These are phyloP conservation scores for Apodemia zela DNA, from an alignment of 2,888 invertebrate species.

Conservation along the genomic window DNA sequence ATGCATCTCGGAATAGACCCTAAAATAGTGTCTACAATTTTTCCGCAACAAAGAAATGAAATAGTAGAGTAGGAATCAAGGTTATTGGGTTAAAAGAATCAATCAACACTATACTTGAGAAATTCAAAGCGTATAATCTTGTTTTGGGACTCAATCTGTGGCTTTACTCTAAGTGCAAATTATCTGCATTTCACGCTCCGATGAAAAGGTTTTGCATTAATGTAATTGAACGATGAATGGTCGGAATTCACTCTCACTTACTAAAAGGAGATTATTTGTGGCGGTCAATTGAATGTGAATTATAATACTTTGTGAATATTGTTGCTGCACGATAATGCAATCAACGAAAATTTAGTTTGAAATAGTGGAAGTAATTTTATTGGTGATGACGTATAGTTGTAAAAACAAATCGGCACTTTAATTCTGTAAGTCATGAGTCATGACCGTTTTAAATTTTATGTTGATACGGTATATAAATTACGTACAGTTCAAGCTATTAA, in stretches of 20 bases:
- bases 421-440: background rate
- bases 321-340: constrained; percentile 2
- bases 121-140: constrained; percentile 17
- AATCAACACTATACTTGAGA: constrained; percentile 13
- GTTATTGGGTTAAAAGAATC: constrained; percentile 22
- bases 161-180: constrained; percentile 19
- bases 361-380: background rate
- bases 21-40: constrained; percentile 5
- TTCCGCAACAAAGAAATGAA: constrained; percentile 6
- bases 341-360: background rate
- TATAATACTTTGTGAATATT: constrained; percentile 4
- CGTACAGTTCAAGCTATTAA: background rate
- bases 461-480: background rate
- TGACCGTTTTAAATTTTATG: background rate
- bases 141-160: constrained; percentile 19
- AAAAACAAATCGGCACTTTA: background rate
- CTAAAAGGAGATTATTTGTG: constrained; percentile 30
- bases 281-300: constrained; percentile 31
- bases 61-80: constrained; percentile 20
- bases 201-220: constrained; percentile 20
- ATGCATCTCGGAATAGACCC: background rate
- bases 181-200: constrained; percentile 20
- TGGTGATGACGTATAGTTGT: background rate
- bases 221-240: constrained; percentile 16
- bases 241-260: constrained; percentile 37